Percentiles rank a stretch among this genome's conserved stretches.
Evolutionary conservation across 2,113 vertebrate genomes (phyloP).

Genomic region (Leucosticte australis): DNA sequence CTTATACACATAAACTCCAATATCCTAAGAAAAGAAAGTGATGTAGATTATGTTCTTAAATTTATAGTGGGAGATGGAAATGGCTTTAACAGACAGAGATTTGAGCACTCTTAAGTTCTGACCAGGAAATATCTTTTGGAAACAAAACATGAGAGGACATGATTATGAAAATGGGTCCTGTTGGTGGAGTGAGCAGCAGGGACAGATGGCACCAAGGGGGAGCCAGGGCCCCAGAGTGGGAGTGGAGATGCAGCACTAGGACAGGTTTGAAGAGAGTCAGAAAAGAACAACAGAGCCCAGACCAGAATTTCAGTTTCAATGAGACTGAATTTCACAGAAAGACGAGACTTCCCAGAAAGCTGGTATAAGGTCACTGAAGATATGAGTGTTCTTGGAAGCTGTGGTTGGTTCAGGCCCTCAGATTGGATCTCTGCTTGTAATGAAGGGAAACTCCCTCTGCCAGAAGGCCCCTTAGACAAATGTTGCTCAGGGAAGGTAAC

Average conservation of each 20-base stretch:
- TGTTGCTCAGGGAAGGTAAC: not conserved
- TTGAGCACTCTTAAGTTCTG: not conserved
- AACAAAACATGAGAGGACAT: not conserved
- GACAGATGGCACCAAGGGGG: not conserved
- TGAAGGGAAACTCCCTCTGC: not conserved
- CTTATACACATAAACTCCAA: not conserved
- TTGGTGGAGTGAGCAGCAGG: not conserved
- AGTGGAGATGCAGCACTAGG: not conserved
- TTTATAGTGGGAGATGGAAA: not conserved
- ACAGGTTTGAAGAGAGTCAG: not conserved
- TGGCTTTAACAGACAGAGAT: not conserved
- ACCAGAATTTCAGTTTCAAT: not conserved
- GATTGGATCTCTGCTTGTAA: not conserved
- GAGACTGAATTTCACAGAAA: conserved; percentile 8
- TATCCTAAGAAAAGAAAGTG: not conserved
- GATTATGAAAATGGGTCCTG: not conserved
- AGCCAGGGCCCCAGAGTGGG: not conserved
- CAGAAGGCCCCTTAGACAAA: not conserved
- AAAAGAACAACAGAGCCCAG: not conserved
- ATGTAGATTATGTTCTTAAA: not conserved
- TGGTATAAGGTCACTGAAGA: not conserved
- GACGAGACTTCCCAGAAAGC: not conserved
- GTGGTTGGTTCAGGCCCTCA: not conserved
- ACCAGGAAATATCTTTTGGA: not conserved
- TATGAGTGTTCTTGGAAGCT: not conserved